These are phyloP conservation scores for Frankliniella intonsa DNA, from an alignment of 2,888 invertebrate species.

Conservation along the genomic window DNA sequence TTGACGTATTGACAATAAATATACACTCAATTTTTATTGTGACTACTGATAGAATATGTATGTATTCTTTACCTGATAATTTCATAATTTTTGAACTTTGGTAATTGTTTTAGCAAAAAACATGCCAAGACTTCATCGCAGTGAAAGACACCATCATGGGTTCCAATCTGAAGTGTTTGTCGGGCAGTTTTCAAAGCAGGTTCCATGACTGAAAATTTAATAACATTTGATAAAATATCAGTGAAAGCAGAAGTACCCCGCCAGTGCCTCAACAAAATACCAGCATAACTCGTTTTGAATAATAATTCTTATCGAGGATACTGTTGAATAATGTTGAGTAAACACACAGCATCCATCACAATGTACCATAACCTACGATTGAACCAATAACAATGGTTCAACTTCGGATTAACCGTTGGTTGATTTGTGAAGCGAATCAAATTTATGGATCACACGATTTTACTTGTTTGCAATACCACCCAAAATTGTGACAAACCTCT, in stretches of 20 bases:
- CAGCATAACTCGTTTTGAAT: too few species aligned
- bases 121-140: constrained; percentile 95
- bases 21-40: background rate
- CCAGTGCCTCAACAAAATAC: too few species aligned
- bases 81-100: constrained; percentile 72
- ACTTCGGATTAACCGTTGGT: too few species aligned
- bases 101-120: constrained; percentile 77
- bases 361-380: too few species aligned
- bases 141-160: constrained; percentile 81
- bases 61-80: constrained; percentile 57
- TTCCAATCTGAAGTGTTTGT: constrained; percentile 63
- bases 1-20: background rate
- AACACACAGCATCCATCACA: too few species aligned
- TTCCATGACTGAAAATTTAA: background rate
- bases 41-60: background rate
- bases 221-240: background rate
- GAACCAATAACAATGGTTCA: too few species aligned
- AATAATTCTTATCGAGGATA: too few species aligned
- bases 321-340: too few species aligned
- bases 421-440: too few species aligned
- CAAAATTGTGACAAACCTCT: too few species aligned
- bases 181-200: background rate
- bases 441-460: too few species aligned
- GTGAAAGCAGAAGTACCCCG: background rate
- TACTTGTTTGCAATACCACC: too few species aligned